Percentiles rank a stretch among this genome's conserved stretches.
These are phyloP conservation scores for Meghimatium bilineatum DNA, from an alignment of 2,888 invertebrate genomes.

Conservation along the genomic window DNA sequence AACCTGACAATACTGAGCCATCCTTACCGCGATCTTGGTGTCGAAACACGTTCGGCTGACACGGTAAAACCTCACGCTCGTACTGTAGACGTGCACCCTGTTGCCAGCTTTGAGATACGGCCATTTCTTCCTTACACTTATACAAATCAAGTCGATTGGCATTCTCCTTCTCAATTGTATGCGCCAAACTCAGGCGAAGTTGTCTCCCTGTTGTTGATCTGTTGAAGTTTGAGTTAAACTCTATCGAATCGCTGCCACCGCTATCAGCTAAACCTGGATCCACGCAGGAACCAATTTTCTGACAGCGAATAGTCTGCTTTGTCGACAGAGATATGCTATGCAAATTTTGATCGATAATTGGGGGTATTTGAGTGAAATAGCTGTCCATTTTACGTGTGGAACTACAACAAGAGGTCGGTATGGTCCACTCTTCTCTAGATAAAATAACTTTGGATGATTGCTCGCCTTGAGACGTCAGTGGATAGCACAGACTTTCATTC, in stretches of 20 bases:
- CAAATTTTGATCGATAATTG: constrained; percentile 4
- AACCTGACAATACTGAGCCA: no score
- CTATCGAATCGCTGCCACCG: neutral
- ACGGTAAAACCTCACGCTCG: neutral
- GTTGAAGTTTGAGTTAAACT: constrained; percentile 29
- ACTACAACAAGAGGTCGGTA: neutral
- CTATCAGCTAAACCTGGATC: constrained; percentile 18
- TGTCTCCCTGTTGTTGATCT: neutral
- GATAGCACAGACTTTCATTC: neutral
- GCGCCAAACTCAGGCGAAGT: neutral
- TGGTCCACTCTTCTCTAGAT: constrained; percentile 16
- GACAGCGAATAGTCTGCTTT: constrained; percentile 12
- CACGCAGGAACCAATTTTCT: constrained; percentile 29
- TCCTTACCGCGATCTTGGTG: no score
- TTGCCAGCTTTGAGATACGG: neutral
- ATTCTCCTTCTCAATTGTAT: neutral
- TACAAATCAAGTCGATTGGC: neutral
- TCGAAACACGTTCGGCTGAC: neutral
- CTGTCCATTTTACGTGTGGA: neutral
- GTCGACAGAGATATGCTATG: constrained; percentile 3
- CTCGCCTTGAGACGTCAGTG: neutral
- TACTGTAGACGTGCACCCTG: neutral
- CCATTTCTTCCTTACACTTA: neutral
- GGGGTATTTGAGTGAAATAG: constrained; percentile 6
- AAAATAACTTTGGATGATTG: neutral